phyloP scores from a whole-genome alignment of 2,113 vertebrate species.

The Rana temporaria region DNA sequence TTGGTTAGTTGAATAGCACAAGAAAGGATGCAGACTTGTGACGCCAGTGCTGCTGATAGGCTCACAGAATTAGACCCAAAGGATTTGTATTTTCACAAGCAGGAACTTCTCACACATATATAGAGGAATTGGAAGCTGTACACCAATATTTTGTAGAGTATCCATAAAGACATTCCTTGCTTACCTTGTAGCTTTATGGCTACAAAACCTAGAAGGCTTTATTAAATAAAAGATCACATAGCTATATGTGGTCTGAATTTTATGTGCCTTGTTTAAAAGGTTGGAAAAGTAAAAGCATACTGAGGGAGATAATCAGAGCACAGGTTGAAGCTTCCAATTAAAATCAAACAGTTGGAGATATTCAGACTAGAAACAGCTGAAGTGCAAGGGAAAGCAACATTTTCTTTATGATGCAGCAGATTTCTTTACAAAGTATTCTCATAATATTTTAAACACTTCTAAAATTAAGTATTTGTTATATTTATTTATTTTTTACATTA shows the following conservation, averaged over 20 bases:
- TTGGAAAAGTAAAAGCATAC: constrained; percentile 34
- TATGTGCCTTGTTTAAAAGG: neutral
- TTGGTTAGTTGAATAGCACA: constrained; percentile 81
- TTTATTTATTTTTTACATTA: constrained; percentile 61
- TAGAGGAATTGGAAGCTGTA: constrained; percentile 69
- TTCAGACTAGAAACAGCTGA: constrained; percentile 64
- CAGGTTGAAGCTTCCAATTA: neutral
- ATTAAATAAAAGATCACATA: neutral
- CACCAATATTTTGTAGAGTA: neutral
- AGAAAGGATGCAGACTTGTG: constrained; percentile 84
- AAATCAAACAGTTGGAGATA: constrained; percentile 63
- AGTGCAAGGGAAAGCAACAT: constrained; percentile 49
- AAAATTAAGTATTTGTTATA: constrained; percentile 11
- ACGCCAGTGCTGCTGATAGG: constrained; percentile 85
- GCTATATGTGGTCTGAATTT: constrained; percentile 9
- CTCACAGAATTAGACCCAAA: constrained; percentile 85
- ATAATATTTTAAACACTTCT: constrained; percentile 60
- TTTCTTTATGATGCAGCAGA: neutral
- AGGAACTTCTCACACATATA: constrained; percentile 79
- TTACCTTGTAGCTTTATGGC: too few species aligned
- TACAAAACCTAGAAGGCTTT: neutral
- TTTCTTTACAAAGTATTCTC: constrained; percentile 60
- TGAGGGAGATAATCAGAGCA: neutral
- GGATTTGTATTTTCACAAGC: constrained; percentile 77
- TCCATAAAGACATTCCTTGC: neutral